phyloP scores from a whole-genome alignment of 2,113 vertebrate species.

The Cnemophilus loriae region DNA sequence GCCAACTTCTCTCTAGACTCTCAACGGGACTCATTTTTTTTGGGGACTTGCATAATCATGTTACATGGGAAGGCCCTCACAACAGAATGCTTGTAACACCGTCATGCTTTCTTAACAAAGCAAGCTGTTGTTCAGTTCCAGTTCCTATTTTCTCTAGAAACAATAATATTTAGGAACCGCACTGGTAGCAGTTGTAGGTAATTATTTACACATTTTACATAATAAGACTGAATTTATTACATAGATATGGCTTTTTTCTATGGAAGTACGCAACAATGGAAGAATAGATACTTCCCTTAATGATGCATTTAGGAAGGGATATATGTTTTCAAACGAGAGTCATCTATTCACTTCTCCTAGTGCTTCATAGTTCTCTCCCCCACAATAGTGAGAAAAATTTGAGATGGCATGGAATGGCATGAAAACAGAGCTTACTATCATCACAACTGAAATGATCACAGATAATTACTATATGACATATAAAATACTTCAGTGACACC shows the following conservation, averaged over 20 bases:
- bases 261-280: neutral
- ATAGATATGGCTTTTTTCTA: neutral
- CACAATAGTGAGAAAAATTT: neutral
- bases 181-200: neutral
- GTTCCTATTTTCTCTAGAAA: neutral
- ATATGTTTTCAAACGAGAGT: neutral
- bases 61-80: neutral
- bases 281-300: neutral
- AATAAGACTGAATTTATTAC: neutral
- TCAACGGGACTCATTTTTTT: neutral
- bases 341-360: neutral
- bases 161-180: neutral
- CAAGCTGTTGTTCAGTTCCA: neutral
- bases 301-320: neutral
- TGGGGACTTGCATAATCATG: fast-evolving
- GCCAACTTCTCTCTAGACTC: neutral
- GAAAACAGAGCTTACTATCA: neutral
- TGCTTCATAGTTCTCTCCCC: neutral
- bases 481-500: neutral
- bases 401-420: neutral
- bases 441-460: neutral
- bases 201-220: neutral
- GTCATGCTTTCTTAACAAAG: neutral
- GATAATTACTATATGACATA: neutral
- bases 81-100: neutral